Conservation (phyloP, 2,797 vertebrate genomes). For the Acanthornis magna region DNA sequence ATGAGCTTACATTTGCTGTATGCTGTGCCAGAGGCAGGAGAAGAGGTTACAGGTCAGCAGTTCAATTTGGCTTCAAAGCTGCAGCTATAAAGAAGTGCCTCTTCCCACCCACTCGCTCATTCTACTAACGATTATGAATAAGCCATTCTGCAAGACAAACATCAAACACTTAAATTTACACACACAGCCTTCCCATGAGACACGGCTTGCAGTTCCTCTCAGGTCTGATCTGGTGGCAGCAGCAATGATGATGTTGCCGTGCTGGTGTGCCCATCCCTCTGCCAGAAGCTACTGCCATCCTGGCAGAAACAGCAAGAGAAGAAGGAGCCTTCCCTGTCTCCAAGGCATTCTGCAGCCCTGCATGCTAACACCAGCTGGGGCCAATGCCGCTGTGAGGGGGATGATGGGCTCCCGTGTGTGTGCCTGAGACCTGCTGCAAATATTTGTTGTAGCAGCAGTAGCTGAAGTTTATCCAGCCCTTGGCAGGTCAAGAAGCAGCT, state of each 20-base stretch:
- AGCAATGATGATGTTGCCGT: neutral
- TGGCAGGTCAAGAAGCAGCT: neutral
- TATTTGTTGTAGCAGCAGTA: neutral
- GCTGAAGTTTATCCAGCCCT: neutral
- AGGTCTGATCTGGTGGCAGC: neutral
- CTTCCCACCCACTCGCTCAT: neutral
- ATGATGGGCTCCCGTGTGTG: neutral
- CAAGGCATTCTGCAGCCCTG: neutral
- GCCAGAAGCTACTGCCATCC: neutral
- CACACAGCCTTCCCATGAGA: neutral
- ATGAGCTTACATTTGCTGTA: neutral
- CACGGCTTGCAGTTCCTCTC: neutral
- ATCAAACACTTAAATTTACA: neutral
- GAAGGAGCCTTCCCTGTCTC: neutral
- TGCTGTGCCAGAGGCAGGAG: neutral
- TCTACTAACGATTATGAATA: neutral
- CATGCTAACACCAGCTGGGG: accelerated
- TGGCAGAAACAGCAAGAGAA: neutral
- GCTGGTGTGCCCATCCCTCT: neutral
- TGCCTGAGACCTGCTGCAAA: neutral
- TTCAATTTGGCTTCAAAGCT: neutral
- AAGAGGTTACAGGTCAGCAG: neutral
- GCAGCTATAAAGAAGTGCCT: neutral
- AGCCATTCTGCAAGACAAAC: neutral
- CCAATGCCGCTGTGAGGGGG: accelerated